These are phyloP conservation scores for Corythornis vintsioides DNA, from an alignment of 2,113 vertebrate genomes.

Conservation along the genomic window DNA sequence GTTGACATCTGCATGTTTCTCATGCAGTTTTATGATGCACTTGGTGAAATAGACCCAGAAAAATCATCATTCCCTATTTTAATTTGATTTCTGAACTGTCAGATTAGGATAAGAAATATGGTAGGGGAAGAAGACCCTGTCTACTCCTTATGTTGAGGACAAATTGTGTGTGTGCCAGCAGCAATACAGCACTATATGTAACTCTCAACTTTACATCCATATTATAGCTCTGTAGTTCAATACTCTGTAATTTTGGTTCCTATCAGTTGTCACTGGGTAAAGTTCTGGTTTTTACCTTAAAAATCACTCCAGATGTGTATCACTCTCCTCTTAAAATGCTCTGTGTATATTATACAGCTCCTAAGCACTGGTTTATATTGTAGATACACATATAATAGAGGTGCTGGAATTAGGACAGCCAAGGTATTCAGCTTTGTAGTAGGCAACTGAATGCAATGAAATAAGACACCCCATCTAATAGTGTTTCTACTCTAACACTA, in stretches of 20 bases:
- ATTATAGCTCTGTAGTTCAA: neutral
- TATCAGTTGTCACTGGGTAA: neutral
- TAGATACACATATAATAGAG: rapidly evolving
- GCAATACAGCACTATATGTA: neutral
- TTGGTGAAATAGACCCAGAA: neutral
- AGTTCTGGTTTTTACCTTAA: neutral
- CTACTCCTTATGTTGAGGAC: neutral
- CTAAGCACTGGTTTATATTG: neutral
- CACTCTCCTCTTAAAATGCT: neutral
- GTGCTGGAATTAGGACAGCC: neutral
- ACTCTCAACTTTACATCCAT: neutral
- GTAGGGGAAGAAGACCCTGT: neutral
- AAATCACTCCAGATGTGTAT: neutral
- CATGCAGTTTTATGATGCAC: neutral
- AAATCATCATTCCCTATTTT: neutral
- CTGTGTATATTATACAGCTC: neutral
- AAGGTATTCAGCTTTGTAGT: neutral
- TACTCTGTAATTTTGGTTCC: neutral
- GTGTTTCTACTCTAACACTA: neutral
- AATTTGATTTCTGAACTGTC: neutral
- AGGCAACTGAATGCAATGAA: neutral
- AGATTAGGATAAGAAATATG: neutral
- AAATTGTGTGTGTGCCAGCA: neutral
- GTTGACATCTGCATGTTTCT: neutral
- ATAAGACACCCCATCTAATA: neutral